These are phyloP conservation scores for Ornithoptera priamus DNA, from an alignment of 2,888 invertebrate genomes.

Conservation along the genomic window DNA sequence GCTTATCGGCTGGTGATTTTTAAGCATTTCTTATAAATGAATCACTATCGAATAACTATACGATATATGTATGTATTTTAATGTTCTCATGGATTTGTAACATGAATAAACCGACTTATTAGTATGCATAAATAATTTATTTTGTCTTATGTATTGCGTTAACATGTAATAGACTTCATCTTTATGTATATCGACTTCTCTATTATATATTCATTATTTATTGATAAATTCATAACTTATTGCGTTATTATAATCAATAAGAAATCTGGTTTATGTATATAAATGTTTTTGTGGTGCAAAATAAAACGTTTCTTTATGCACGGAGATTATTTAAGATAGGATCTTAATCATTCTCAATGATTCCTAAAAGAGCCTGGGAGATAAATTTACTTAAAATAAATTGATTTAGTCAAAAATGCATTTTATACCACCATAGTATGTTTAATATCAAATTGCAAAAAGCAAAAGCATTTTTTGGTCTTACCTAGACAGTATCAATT, in stretches of 20 bases:
- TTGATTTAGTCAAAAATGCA: too few relatives aligned
- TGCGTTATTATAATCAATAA: neutral
- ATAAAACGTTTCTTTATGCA: neutral
- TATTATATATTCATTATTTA: constrained; percentile 1
- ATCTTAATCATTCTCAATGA: too few relatives aligned
- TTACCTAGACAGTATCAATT: too few relatives aligned
- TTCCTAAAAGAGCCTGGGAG: too few relatives aligned
- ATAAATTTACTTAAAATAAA: too few relatives aligned
- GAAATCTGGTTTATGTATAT: neutral
- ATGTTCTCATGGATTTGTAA: constrained; percentile 4
- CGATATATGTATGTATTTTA: constrained; percentile 2
- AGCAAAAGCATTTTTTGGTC: too few relatives aligned
- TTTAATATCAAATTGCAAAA: too few relatives aligned
- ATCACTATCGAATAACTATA: constrained; percentile 11
- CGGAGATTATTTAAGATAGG: neutral
- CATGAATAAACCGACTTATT: neutral
- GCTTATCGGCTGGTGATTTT: constrained; percentile 17
- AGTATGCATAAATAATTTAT: neutral
- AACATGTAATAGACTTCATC: neutral
- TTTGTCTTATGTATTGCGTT: neutral
- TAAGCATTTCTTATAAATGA: constrained; percentile 11
- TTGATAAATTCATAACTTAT: neutral
- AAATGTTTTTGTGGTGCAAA: neutral
- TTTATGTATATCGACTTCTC: neutral
- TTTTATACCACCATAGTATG: too few relatives aligned